phyloP scores from a whole-genome alignment of 2,888 invertebrate genomes.

The Callimorpha dominula region DNA sequence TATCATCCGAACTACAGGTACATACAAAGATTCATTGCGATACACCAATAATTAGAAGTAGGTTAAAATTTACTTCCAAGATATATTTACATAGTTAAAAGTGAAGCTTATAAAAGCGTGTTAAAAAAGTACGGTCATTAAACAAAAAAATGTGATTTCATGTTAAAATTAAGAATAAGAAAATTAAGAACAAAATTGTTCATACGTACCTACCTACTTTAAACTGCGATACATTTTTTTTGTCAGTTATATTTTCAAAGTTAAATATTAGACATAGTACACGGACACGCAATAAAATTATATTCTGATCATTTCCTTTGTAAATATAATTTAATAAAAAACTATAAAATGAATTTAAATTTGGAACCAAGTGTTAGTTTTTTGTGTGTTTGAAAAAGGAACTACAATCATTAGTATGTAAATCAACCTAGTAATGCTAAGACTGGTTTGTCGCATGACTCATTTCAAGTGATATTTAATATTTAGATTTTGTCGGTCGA shows the following conservation, averaged over 20 bases:
- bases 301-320: slow-evolving; percentile 22
- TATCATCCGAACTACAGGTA: no score
- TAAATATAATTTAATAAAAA: slow-evolving; percentile 22
- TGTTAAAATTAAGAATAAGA: not conserved
- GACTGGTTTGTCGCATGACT: slow-evolving; percentile 45
- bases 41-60: no score
- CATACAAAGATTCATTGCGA: no score
- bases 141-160: not conserved
- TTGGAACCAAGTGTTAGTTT: slow-evolving; percentile 52
- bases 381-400: slow-evolving; percentile 41
- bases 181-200: not conserved
- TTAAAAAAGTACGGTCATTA: not conserved
- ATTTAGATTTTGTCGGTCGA: slow-evolving; percentile 50
- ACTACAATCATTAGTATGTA: slow-evolving; percentile 45
- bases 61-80: no score
- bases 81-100: no score
- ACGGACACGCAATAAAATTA: slow-evolving; percentile 8
- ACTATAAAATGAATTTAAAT: slow-evolving; percentile 41
- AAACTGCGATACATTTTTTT: not conserved
- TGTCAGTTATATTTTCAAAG: not conserved
- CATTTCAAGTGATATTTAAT: slow-evolving; percentile 49
- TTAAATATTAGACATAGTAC: slow-evolving; percentile 2
- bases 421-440: slow-evolving; percentile 32
- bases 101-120: no score
- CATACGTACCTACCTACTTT: no score